Conservation (phyloP, 1,140 invertebrate species). For the Ooceraea biroi region DNA sequence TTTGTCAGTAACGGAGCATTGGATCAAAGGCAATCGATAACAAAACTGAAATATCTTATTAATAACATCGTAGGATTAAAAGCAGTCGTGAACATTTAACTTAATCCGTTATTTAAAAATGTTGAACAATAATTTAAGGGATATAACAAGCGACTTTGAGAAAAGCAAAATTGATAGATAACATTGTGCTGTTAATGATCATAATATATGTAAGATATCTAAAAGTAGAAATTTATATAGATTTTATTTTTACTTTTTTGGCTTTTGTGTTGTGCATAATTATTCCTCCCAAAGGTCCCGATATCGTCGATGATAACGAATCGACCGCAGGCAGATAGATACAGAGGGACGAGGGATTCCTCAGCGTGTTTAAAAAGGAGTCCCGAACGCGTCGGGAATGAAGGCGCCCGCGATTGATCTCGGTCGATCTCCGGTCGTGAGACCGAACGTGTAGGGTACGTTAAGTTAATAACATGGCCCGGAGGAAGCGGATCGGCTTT, state of each 20-base stretch:
- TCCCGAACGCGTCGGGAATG: constrained; percentile 5
- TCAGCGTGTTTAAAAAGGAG: constrained; percentile 40
- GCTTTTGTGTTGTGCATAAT: neutral
- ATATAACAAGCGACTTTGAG: neutral
- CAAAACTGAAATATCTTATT: too few species aligned
- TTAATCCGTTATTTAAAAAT: too few species aligned
- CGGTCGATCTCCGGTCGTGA: constrained; percentile 34
- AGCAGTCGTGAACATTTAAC: too few species aligned
- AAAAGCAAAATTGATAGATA: neutral
- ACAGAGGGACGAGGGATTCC: constrained; percentile 9
- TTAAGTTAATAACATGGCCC: constrained; percentile 54
- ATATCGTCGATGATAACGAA: constrained; percentile 10
- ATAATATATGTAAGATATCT: too few species aligned
- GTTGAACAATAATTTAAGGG: too few species aligned
- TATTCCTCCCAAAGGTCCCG: neutral
- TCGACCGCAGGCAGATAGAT: constrained; percentile 2
- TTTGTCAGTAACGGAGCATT: too few species aligned
- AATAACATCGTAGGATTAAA: too few species aligned
- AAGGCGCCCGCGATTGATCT: constrained; percentile 50
- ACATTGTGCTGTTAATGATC: neutral
- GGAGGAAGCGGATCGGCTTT: constrained; percentile 58
- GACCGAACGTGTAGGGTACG: constrained; percentile 42
- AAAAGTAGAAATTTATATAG: neutral
- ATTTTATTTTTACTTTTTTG: neutral
- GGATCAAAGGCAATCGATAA: too few species aligned